A percentile compares a stretch with the other conserved stretches of the same genome.
Conservation (phyloP, 2,797 vertebrate species). For the Sebastes dallii region DNA sequence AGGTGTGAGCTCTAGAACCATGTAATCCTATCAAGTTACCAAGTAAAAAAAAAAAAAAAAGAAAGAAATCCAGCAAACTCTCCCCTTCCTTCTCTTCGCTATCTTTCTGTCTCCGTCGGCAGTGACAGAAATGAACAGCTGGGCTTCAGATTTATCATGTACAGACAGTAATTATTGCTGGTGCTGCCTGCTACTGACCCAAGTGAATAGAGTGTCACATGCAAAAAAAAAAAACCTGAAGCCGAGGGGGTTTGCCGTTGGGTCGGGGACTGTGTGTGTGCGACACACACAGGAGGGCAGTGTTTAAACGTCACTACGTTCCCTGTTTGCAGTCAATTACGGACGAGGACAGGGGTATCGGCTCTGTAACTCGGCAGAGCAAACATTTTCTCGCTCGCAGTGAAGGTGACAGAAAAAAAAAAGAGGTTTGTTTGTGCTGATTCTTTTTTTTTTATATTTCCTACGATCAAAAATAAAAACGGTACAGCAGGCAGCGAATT, state of each 20-base stretch:
- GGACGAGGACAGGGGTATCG: constrained; percentile 76
- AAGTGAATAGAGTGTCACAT: constrained; percentile 85
- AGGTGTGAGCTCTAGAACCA: constrained; percentile 85
- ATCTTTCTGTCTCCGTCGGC: constrained; percentile 67
- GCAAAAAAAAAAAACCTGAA: constrained; percentile 57
- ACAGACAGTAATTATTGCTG: constrained; percentile 89
- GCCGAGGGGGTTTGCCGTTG: constrained; percentile 38
- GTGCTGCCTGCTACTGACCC: constrained; percentile 88
- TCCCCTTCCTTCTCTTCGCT: neutral
- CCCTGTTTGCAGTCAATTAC: constrained; percentile 84
- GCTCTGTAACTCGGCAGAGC: constrained; percentile 72
- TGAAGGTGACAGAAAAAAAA: constrained; percentile 66
- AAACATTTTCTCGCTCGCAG: constrained; percentile 73
- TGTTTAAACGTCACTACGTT: constrained; percentile 77
- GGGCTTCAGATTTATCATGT: constrained; percentile 88
- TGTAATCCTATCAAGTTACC: constrained; percentile 89
- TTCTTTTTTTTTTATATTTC: constrained; percentile 32
- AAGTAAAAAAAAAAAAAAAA: constrained; percentile 74
- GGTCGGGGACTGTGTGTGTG: constrained; percentile 22
- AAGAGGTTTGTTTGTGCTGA: constrained; percentile 57
- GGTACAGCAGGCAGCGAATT: constrained; percentile 26
- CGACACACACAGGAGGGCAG: constrained; percentile 63
- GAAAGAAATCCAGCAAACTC: constrained; percentile 75
- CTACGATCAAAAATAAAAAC: constrained; percentile 26
- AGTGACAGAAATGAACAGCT: constrained; percentile 88